A percentile compares a stretch with the other conserved stretches of the same genome.
These are phyloP conservation scores for Podocnemis expansa DNA, from an alignment of 2,113 vertebrate species.

Conservation along the genomic window DNA sequence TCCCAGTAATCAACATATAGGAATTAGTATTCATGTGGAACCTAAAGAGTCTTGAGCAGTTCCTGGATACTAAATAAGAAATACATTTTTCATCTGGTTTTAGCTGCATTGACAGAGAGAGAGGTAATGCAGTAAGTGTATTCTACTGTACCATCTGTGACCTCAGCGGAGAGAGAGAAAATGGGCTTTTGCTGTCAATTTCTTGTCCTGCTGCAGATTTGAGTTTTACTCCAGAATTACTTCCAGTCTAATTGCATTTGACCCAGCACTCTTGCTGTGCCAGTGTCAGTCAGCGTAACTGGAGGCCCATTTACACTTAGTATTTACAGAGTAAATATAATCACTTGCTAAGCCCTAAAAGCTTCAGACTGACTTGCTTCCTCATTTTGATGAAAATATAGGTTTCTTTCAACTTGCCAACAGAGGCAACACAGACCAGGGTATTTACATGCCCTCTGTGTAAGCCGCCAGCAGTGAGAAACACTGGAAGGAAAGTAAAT, in stretches of 20 bases:
- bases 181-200: slow-evolving; percentile 70
- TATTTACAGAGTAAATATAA: slow-evolving; percentile 35
- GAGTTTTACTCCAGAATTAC: slow-evolving; percentile 65
- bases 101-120: neutral
- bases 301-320: slow-evolving; percentile 20
- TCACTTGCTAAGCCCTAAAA: slow-evolving; percentile 24
- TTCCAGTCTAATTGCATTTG: slow-evolving; percentile 71
- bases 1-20: neutral
- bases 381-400: neutral
- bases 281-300: slow-evolving; percentile 38
- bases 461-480: neutral
- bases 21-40: neutral
- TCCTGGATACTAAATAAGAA: slow-evolving; percentile 54
- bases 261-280: slow-evolving; percentile 5
- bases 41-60: slow-evolving; percentile 8
- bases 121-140: neutral
- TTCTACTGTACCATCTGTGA: slow-evolving; percentile 43
- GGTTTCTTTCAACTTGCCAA: neutral
- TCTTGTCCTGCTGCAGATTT: slow-evolving; percentile 55
- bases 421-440: neutral
- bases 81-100: slow-evolving; percentile 37
- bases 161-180: slow-evolving; percentile 42
- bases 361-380: neutral
- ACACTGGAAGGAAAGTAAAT: neutral
- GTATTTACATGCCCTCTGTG: neutral